phyloP scores from a whole-genome alignment of 2,113 vertebrate genomes.

The Osmerus mordax region DNA sequence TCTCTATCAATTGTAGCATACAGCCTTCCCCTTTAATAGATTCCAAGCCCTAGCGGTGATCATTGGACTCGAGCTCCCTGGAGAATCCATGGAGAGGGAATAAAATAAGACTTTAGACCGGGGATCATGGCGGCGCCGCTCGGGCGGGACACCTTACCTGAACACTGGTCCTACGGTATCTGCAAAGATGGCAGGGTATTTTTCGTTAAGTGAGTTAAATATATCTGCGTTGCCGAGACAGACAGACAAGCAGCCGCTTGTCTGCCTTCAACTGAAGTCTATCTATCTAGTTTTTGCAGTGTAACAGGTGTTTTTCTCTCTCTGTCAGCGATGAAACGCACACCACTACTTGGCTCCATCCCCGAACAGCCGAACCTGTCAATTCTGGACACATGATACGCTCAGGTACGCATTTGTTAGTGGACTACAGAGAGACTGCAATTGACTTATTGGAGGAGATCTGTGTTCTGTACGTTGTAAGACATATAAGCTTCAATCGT shows the following conservation, averaged over 20 bases:
- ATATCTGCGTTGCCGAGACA: background rate
- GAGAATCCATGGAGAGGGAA: constrained; percentile 53
- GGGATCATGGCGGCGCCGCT: constrained; percentile 83
- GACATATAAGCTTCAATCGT: background rate
- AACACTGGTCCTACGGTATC: constrained; percentile 87
- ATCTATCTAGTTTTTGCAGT: background rate
- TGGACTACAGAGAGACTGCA: background rate
- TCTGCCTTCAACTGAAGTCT: background rate
- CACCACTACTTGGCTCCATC: constrained; percentile 88
- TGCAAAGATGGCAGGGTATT: constrained; percentile 87
- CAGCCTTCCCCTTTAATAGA: constrained; percentile 40
- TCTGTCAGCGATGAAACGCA: constrained; percentile 78
- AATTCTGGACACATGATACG: constrained; percentile 96
- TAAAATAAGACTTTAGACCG: constrained; percentile 58
- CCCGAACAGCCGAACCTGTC: constrained; percentile 85
- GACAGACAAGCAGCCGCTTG: background rate
- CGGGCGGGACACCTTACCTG: constrained; percentile 84
- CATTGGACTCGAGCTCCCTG: constrained; percentile 46
- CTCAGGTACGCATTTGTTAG: constrained; percentile 75
- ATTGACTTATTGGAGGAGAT: background rate
- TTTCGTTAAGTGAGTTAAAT: constrained; percentile 82
- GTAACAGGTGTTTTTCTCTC: constrained; percentile 76
- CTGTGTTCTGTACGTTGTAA: background rate
- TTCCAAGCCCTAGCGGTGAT: constrained; percentile 39
- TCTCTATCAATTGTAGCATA: background rate